Base-by-base conservation (phyloP, 2,888 invertebrate species). In the Eilema caniola region DNA sequence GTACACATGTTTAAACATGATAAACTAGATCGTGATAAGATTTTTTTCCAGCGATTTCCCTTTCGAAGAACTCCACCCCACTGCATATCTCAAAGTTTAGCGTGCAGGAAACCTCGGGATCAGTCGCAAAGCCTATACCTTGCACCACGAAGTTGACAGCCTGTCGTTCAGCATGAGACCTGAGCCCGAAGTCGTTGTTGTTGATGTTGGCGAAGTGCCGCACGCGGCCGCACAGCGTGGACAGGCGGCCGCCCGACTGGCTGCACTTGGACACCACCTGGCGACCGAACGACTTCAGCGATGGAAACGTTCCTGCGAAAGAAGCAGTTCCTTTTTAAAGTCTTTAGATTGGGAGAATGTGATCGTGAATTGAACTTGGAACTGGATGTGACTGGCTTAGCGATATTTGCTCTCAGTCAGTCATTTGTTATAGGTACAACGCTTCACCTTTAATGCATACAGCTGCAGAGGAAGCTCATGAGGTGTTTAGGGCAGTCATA, bases 141-240 rank as follows among this genome's bases (percentile, higher is more conserved):
- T 96, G 95, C 41, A 96, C 89, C 4, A 95, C 74, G 73, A 95
- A 95, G 84, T 95, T 96, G 77, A 95, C 82, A 0, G 95, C 95
- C 84, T 95, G 95, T 28, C 96, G 78, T 79, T 92, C 90, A 0
- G 95, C 92, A 56, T 91, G 93, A 61, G 92, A 74, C 59, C 85
- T 83, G 37, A 75, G 84, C 28, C 80, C 82, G 70, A 67, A 64
- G 84, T 89, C 81, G 24, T 76, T 69, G 84, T 89, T 83, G 81
- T 60, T 20, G 81, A 90, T 86, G 82, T 86, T 64, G 7, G 24
- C 69, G 83, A 91, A 87, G 75, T 73, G 80, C 3, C 91, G 88
- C 78, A 73, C 83, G 75, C 91, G 93, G 2, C 95, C 95, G 74
- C 91, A 73, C 73, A 87, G 76, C 66, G 93, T 89, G 64, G 78